A percentile compares a stretch with the other conserved stretches of the same genome.
Conservation (phyloP, 2,113 vertebrate genomes). For the Trematocara nigrifrons region DNA sequence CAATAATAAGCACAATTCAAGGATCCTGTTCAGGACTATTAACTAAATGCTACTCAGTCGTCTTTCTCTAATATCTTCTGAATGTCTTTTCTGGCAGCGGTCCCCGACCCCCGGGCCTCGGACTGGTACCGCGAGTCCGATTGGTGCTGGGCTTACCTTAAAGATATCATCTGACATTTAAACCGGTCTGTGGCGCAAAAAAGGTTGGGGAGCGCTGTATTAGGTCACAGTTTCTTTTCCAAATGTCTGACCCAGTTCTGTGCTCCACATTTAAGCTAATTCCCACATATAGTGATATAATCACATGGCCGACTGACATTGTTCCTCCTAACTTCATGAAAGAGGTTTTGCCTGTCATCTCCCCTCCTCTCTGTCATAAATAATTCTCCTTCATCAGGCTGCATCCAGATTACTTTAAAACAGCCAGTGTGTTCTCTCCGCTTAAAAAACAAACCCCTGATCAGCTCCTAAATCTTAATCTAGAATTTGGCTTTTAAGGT, state of each 20-base stretch:
- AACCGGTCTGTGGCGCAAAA: background rate
- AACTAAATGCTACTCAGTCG: background rate
- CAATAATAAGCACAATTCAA: background rate
- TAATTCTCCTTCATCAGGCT: background rate
- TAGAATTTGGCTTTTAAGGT: background rate
- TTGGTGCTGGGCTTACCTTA: background rate
- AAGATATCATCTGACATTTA: background rate
- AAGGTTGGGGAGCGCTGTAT: background rate
- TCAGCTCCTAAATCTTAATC: background rate
- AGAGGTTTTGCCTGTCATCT: background rate
- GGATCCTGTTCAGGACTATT: background rate
- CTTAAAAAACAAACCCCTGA: background rate
- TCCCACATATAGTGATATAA: background rate
- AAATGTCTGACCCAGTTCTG: background rate
- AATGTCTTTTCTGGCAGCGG: background rate
- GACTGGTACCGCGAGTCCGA: background rate
- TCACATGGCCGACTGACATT: background rate
- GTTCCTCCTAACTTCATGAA: background rate
- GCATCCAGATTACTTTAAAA: background rate
- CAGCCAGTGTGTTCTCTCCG: background rate
- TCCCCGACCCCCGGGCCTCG: accelerated
- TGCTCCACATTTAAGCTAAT: background rate
- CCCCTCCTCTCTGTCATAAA: background rate
- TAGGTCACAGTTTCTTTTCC: background rate
- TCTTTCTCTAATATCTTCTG: background rate